phyloP scores from a whole-genome alignment of 2,888 invertebrate species.

The Calephelis perditalis region DNA sequence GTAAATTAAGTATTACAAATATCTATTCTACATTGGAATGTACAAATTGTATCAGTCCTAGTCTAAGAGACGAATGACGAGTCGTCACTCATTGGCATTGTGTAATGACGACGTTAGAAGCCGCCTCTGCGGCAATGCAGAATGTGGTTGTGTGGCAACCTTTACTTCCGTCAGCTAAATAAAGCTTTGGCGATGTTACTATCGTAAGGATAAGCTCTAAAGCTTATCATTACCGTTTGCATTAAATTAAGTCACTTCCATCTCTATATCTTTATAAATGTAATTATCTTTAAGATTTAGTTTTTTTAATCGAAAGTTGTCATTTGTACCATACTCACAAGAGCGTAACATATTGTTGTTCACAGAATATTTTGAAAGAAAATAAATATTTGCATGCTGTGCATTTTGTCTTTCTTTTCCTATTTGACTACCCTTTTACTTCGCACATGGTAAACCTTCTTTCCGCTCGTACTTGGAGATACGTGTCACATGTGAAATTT shows the following conservation, averaged over 20 bases:
- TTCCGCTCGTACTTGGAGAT: background rate
- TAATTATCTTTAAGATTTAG: slow-evolving; percentile 52
- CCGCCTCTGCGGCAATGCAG: background rate
- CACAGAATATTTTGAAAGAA: slow-evolving; percentile 71
- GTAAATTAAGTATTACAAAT: slow-evolving; percentile 21
- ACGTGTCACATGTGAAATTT: background rate
- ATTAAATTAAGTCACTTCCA: slow-evolving; percentile 17
- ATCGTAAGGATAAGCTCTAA: background rate
- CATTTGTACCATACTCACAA: slow-evolving; percentile 70
- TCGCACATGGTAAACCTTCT: slow-evolving; percentile 13
- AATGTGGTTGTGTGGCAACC: background rate
- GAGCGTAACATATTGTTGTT: slow-evolving; percentile 69
- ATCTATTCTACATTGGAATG: slow-evolving; percentile 30
- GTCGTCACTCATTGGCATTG: background rate
- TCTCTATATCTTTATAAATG: slow-evolving; percentile 25
- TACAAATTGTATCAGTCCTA: slow-evolving; percentile 37
- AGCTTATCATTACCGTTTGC: background rate
- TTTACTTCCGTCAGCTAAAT: background rate
- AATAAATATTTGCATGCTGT: slow-evolving; percentile 72
- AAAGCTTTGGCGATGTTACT: background rate
- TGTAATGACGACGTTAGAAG: background rate
- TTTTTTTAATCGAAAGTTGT: slow-evolving; percentile 70
- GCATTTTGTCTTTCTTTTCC: slow-evolving; percentile 51
- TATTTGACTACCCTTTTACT: slow-evolving; percentile 28
- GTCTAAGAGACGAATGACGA: slow-evolving; percentile 25